These are phyloP conservation scores for Catotricha subobsoleta DNA, from an alignment of 2,888 invertebrate species.

Conservation along the genomic window DNA sequence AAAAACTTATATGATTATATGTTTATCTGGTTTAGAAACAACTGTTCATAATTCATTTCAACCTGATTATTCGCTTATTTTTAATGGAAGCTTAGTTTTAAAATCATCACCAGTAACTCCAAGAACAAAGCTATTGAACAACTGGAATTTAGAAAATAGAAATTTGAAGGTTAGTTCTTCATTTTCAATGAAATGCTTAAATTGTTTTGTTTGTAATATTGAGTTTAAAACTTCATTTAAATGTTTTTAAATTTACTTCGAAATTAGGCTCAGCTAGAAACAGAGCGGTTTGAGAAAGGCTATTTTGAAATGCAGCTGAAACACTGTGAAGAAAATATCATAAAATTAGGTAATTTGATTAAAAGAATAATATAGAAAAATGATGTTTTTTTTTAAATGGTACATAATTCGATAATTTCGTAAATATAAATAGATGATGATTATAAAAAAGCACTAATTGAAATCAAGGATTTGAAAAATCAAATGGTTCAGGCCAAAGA, in stretches of 20 bases:
- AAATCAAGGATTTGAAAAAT: background rate
- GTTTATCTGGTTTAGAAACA: too few relatives aligned
- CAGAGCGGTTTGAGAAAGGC: conserved; percentile 15
- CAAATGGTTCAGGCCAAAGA: background rate
- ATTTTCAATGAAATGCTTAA: background rate
- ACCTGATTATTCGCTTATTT: background rate
- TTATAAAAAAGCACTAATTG: background rate
- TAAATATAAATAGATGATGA: too few relatives aligned
- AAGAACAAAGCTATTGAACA: conserved; percentile 21
- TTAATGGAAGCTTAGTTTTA: background rate
- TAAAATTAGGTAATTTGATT: too few relatives aligned
- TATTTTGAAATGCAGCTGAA: conserved; percentile 5
- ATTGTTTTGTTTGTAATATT: background rate
- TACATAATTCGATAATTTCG: too few relatives aligned
- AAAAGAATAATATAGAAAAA: too few relatives aligned
- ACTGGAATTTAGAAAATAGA: conserved; percentile 20
- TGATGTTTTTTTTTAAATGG: too few relatives aligned
- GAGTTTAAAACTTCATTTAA: conserved; percentile 2
- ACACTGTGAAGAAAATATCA: conserved; percentile 4
- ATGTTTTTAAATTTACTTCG: background rate
- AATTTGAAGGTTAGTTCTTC: conserved; percentile 17
- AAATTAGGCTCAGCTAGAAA: conserved; percentile 21
- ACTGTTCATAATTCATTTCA: background rate
- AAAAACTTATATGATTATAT: too few relatives aligned
- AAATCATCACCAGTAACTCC: conserved; percentile 18